Base-by-base conservation (phyloP, 2,113 vertebrate genomes). In the Chlamydotis undulata region DNA sequence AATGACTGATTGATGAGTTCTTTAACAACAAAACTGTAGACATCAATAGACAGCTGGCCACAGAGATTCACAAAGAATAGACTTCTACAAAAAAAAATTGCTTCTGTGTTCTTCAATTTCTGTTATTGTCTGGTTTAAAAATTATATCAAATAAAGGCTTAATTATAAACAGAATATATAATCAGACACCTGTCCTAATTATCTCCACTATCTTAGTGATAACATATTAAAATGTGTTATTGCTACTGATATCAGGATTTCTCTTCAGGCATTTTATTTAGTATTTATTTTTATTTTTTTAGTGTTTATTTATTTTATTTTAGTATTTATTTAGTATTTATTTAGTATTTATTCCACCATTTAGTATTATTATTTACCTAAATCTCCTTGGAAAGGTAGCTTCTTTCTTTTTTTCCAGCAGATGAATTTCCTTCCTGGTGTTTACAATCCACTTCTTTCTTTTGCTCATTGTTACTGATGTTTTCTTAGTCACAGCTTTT, bases 291-390 rank as follows among this genome's bases (percentile, higher is more conserved):
- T 37, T 8, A 35, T 35, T 35, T 35, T 35, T 35, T 35, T 35
- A 35, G 35, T 35, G 35, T 35, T 35, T 35, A 35, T 35, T 35
- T 35, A 35, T 35, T 35, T 35, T 35, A 35, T 35, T 35, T 35
- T 35, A 35, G 35, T 35, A 35, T 35, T 35, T 35, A 35, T 35
- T 35, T 35, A 35, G 35, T 35, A 35, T 35, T 35, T 35, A 35
- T 35, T 35, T 35, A 73, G 37, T 26, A 63, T 4, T 81, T 82
- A 80, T 39, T 89, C 37, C n/a, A 61, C 17, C 12, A 69, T 69
- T 95, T 84, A 61, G 47, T 86, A 92, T 68, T 84, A 89, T 49
- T 84, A 87, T 87, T 93, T 91, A 89, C 55, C 39, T 37, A 82
- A 71, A 24, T 59, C 23, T 83, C 55, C 41, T 47, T 83, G 25